Base-by-base conservation (phyloP, 2,888 invertebrate species). In the Pherbina coryleti region DNA sequence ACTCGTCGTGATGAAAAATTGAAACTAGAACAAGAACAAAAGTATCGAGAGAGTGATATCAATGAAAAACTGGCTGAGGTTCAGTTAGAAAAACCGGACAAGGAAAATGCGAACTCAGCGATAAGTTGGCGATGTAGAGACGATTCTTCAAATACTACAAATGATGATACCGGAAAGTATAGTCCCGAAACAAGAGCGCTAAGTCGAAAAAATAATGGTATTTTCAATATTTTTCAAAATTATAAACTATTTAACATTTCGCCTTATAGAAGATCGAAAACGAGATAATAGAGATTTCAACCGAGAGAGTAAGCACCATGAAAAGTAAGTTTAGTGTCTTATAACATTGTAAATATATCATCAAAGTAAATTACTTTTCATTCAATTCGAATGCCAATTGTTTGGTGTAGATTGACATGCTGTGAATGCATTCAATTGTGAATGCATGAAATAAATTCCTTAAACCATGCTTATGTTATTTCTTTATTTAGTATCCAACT, bases 1-100 rank as follows among this genome's bases (percentile, higher is more conserved):
- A 91, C 92, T 57, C 86, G 87, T 31, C 84, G 85, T 34, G 87
- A 86, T 73, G 87, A 88, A 55, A 83, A 85, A 37, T 76, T 83
- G n/a, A 85, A 86, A 49, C 82, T 86, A 17, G 87, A 85, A 34
- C 77, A 81, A 44, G 77, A 75, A 67, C 53, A 75, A 37, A 55
- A 78, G 14, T 79, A 73, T 25, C 77, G 77, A 19, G 76, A 69
- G 25, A 71, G 14, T 11, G 72, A 83, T 34, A 70, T 85, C 0
- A 84, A 81, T 78, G 86, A 86, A 51, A 85, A 87, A 71, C 37
- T 87, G 25, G 78, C 82, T 3, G 85, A 86, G 49, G 80, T 86
- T n/a, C 84, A 86, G 77, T 81, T 86, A 55, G 88, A 88, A 76
- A 88, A 86, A 79, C 85, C 85, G 64, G 85, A 87, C 81, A 87